These are phyloP conservation scores for Anguilla pacifica DNA, from an alignment of 2,797 vertebrate genomes.

Conservation along the genomic window DNA sequence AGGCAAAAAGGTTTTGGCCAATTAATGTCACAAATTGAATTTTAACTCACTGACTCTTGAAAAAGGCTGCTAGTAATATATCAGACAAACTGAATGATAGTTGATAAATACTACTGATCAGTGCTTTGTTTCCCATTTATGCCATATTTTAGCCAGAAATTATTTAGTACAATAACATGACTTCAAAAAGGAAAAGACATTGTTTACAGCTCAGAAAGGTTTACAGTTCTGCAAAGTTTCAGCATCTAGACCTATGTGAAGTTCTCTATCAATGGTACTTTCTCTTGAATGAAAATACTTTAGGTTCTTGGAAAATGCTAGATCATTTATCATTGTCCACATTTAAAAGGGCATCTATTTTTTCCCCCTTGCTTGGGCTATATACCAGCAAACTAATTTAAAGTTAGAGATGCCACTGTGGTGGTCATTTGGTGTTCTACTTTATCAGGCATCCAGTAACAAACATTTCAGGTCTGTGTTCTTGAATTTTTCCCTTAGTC, in stretches of 20 bases:
- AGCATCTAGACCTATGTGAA: background rate
- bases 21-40: background rate
- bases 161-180: background rate
- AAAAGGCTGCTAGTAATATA: background rate
- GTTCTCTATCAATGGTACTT: background rate
- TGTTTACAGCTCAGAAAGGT: background rate
- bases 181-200: background rate
- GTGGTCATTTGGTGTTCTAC: background rate
- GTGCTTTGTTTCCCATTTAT: background rate
- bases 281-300: background rate
- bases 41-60: background rate
- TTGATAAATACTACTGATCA: background rate
- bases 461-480: background rate
- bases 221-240: background rate
- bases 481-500: background rate
- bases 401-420: background rate
- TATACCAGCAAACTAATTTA: slow-evolving; percentile 1
- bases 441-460: background rate
- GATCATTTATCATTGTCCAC: background rate
- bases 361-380: background rate
- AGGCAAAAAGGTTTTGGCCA: background rate
- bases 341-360: slow-evolving; percentile 3
- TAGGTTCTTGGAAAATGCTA: background rate
- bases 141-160: background rate
- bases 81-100: background rate